These are phyloP conservation scores for Paramuricea clavata DNA, from an alignment of 92 coral and sea anemone genomes.

Conservation along the genomic window DNA sequence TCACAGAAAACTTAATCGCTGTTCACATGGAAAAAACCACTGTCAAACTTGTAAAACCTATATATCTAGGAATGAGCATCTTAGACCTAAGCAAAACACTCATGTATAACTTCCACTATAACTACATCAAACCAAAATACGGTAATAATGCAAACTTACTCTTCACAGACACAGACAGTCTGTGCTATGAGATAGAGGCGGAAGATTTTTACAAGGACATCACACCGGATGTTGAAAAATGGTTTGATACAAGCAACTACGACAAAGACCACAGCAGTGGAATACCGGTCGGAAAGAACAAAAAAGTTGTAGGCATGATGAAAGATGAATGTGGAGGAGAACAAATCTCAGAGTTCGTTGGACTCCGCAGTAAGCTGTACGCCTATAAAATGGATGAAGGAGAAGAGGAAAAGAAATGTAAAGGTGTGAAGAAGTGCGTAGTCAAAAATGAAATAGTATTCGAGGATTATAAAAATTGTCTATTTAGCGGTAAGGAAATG, in stretches of 20 bases:
- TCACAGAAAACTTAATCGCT: slow-evolving; percentile 64
- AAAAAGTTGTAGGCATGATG: neutral
- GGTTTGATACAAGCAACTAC: slow-evolving; percentile 25
- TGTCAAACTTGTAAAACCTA: slow-evolving; percentile 68
- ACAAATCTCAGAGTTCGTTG: slow-evolving; percentile 48
- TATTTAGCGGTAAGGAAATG: neutral
- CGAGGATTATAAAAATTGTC: neutral
- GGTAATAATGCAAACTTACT: neutral
- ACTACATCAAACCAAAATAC: neutral
- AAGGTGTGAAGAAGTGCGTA: neutral
- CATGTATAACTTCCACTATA: neutral
- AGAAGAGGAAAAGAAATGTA: neutral
- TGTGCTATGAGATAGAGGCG: neutral
- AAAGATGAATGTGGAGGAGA: neutral
- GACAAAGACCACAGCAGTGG: neutral
- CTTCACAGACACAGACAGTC: slow-evolving; percentile 53
- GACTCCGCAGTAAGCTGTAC: slow-evolving; percentile 58
- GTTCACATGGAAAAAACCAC: slow-evolving; percentile 75
- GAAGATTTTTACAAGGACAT: slow-evolving; percentile 37
- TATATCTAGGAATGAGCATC: slow-evolving; percentile 83
- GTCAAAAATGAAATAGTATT: neutral
- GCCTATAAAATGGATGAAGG: neutral
- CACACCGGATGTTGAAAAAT: neutral
- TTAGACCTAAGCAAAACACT: slow-evolving; percentile 70
- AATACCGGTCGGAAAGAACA: neutral